Conservation (phyloP, 2,888 invertebrate species). For the Pseudococcus longispinus region DNA sequence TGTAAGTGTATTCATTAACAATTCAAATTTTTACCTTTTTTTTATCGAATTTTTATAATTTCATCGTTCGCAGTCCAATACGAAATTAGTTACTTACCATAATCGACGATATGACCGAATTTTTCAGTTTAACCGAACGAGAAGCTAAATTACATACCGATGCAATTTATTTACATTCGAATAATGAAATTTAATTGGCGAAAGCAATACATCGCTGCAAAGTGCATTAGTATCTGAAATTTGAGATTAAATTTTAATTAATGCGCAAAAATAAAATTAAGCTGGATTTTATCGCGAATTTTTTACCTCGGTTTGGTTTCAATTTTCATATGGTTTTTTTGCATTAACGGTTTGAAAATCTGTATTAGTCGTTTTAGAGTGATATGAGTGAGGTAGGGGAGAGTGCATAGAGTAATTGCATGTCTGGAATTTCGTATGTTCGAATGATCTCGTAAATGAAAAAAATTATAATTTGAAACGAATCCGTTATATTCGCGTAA, state of each 20-base stretch:
- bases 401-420: not conserved
- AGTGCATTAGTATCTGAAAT: not conserved
- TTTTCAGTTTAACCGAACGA: not conserved
- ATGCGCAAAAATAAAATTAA: not conserved
- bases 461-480: too few relatives aligned
- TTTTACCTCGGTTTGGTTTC: not conserved
- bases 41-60: not conserved
- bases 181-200: slow-evolving; percentile 6
- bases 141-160: not conserved
- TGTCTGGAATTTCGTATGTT: not conserved
- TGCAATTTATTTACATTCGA: not conserved
- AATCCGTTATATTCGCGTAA: too few relatives aligned
- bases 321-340: not conserved
- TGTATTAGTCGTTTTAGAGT: not conserved
- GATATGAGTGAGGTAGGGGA: not conserved
- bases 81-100: not conserved
- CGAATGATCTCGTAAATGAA: not conserved
- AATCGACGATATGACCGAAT: not conserved
- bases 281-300: not conserved
- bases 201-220: not conserved
- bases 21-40: not conserved
- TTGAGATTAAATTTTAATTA: not conserved
- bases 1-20: not conserved
- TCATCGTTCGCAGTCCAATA: not conserved
- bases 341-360: not conserved